These are phyloP conservation scores for Sus cebifrons DNA, from an alignment of 2,797 vertebrate genomes.

Conservation along the genomic window DNA sequence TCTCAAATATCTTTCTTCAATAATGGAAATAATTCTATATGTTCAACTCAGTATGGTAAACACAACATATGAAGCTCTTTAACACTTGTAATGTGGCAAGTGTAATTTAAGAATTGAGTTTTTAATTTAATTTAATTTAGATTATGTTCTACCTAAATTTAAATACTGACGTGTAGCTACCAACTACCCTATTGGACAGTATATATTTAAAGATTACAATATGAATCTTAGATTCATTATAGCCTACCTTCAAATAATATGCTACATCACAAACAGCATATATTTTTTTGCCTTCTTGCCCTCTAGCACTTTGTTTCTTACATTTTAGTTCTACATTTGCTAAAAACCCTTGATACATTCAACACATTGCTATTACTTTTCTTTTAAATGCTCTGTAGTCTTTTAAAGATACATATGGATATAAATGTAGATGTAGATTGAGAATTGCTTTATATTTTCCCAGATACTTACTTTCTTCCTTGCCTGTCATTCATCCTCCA, in stretches of 20 bases:
- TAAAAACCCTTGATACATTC: not conserved
- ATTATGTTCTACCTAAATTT: conserved; percentile 36
- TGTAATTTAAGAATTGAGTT: not conserved
- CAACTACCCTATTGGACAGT: not conserved
- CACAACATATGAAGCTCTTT: not conserved
- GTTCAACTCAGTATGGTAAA: not conserved
- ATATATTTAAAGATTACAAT: not conserved
- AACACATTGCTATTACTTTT: not conserved
- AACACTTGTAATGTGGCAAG: not conserved
- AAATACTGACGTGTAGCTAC: not conserved
- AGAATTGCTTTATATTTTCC: not conserved
- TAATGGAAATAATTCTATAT: not conserved
- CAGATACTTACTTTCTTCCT: conserved; percentile 8
- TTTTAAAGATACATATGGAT: not conserved
- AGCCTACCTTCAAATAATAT: not conserved
- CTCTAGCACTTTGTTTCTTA: not conserved
- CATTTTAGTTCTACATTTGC: not conserved
- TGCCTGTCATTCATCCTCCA: not conserved
- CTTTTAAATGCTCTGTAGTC: not conserved
- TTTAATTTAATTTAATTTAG: not conserved
- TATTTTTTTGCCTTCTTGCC: not conserved
- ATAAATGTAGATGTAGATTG: not conserved
- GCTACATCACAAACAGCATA: not conserved
- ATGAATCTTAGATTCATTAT: not conserved
- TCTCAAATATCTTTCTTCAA: not conserved